phyloP scores from a whole-genome alignment of 2,113 vertebrate species.

The Isichthys henryi region DNA sequence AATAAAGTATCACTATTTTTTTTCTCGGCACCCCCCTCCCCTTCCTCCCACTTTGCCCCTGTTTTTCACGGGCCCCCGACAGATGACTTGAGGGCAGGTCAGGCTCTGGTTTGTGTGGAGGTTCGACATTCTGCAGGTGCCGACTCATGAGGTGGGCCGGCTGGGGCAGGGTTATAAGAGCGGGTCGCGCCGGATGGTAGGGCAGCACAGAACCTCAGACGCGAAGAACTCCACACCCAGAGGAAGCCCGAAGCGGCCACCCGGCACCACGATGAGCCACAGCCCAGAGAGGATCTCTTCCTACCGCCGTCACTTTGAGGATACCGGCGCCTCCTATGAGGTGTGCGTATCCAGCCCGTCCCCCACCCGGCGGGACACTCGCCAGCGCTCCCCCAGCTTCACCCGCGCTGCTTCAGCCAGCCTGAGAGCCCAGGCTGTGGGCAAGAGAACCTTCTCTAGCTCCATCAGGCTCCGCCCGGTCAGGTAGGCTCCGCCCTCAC shows the following conservation, averaged over 20 bases:
- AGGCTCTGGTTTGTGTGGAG: slow-evolving; percentile 41
- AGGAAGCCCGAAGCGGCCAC: not conserved
- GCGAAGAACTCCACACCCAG: not conserved
- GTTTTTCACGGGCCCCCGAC: slow-evolving; percentile 48
- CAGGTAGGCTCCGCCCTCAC: slow-evolving; percentile 43
- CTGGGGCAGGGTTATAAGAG: slow-evolving; percentile 24
- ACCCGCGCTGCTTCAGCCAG: slow-evolving; percentile 35
- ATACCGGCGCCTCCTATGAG: slow-evolving; percentile 49
- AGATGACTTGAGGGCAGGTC: slow-evolving; percentile 51
- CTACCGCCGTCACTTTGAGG: slow-evolving; percentile 64
- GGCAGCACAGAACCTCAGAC: slow-evolving; percentile 40
- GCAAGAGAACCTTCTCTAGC: slow-evolving; percentile 52
- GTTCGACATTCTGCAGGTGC: slow-evolving; percentile 57
- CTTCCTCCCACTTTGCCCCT: slow-evolving; percentile 23
- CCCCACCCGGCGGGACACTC: slow-evolving; percentile 44
- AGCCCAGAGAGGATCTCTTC: slow-evolving; percentile 64
- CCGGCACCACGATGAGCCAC: slow-evolving; percentile 48
- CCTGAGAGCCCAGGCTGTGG: slow-evolving; percentile 39
- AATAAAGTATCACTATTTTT: not conserved
- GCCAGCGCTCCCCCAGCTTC: slow-evolving; percentile 45
- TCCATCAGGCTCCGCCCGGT: slow-evolving; percentile 43
- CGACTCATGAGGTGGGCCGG: slow-evolving; percentile 40
- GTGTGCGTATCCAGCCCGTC: slow-evolving; percentile 64
- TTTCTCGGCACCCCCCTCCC: slow-evolving; percentile 19
- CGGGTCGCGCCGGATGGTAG: not conserved